Evolutionary conservation across 2,113 vertebrate genomes (phyloP), one percentile per base, ranked within the genome.

Genomic region (Lynx canadensis): DNA sequence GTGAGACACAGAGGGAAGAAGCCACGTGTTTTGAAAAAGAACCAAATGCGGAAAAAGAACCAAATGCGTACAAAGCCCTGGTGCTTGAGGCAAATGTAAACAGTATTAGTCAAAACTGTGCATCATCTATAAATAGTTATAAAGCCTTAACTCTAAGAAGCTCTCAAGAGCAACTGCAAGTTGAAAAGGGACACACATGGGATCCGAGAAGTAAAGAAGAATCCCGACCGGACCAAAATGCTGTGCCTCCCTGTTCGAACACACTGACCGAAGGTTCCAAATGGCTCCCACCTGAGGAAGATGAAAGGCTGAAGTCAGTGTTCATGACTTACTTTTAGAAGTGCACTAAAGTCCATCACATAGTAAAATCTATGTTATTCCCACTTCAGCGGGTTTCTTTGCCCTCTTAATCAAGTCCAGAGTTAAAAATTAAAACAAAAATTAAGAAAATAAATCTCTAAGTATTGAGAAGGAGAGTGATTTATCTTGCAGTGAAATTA

Each of bases 381-480:
- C 50, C 38, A 96, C 29, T 66, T 78, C 57, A 45, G 36, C 78
- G 50, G 81, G 38, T 69, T 80, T 85, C 66, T 93, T 86, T 95
- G 90, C 94, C 73, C 31, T 74, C 66, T 96, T 89, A 63, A 88
- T 78, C 52, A 88, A 88, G 65, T 66, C 73, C 57, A 57, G 69
- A 66, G 60, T 94, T 97, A 94, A 97, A 92, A 95, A 89, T 45
- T 76, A 93, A 96, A 94, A 92, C 31, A 93, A 92, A 80, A 55
- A 25, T n/a, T 3, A 5, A 36, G 9, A 71, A 73, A 73, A 38
- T 8, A 88, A 73, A 63, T 38, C 31, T 80, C n/a, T 45, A 74
- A 18, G 36, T 81, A 57, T 87, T 92, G 19, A 91, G 84, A 81
- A 60, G 97, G 50, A 85, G 4, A 79, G 65, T 68, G 71, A 86